A percentile compares a stretch with the other conserved stretches of the same genome.
Evolutionary conservation across 2,797 vertebrate species (phyloP).

Genomic region (Peromyscus nudipes): DNA sequence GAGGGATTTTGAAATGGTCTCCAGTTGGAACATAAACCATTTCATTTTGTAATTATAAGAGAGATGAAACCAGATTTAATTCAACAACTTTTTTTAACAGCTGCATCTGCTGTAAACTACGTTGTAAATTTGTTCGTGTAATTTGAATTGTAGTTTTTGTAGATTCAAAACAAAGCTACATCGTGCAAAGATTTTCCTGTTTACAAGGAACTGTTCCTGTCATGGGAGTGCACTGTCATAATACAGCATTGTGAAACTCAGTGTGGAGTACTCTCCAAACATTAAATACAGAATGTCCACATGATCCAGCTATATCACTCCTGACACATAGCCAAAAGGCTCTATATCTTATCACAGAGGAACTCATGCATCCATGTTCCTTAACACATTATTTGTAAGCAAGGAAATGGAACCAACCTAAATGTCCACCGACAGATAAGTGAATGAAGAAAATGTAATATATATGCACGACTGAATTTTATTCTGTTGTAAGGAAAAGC

Average conservation of each 20-base stretch:
- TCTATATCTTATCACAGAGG: background rate
- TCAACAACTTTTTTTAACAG: constrained; percentile 10
- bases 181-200: background rate
- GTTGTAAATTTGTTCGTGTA: background rate
- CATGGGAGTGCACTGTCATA: background rate
- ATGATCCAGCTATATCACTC: background rate
- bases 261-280: background rate
- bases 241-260: background rate
- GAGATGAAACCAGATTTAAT: background rate
- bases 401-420: background rate
- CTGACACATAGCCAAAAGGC: background rate
- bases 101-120: background rate
- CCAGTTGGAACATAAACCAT: constrained; percentile 29
- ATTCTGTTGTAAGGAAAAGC: background rate
- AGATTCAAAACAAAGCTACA: background rate
- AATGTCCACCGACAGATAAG: background rate
- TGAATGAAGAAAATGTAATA: background rate
- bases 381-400: background rate
- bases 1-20: background rate
- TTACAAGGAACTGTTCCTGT: background rate
- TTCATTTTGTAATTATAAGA: constrained; percentile 41
- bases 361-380: background rate
- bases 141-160: background rate
- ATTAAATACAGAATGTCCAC: background rate
- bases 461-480: background rate